phyloP scores from a whole-genome alignment of 2,888 invertebrate genomes.

The Acholoe squamosa region DNA sequence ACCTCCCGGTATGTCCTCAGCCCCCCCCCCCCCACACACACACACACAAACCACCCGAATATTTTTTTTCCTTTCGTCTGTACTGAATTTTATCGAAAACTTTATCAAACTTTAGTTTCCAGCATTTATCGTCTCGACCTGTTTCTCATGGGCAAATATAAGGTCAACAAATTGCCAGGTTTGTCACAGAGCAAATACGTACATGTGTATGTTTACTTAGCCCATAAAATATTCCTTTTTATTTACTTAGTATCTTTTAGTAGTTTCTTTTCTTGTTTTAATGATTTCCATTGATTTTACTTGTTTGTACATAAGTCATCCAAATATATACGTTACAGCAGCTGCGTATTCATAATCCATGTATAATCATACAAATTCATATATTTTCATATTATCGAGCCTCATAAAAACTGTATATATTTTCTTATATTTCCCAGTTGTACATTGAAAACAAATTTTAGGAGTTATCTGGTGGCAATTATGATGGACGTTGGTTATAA shows the following conservation, averaged over 20 bases:
- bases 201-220: neutral
- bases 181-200: neutral
- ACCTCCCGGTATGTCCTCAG: neutral
- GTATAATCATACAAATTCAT: neutral
- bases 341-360: neutral
- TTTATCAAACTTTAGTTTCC: too few relatives aligned
- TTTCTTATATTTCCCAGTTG: neutral
- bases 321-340: neutral
- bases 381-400: conserved; percentile 35
- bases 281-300: neutral
- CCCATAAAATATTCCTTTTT: too few relatives aligned
- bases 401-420: conserved; percentile 27
- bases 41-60: too few relatives aligned
- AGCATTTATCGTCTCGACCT: too few relatives aligned
- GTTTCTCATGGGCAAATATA: neutral
- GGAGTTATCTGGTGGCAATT: neutral
- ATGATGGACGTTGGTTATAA: neutral
- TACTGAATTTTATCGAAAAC: too few relatives aligned
- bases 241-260: neutral
- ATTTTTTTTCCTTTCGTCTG: too few relatives aligned
- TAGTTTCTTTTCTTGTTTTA: neutral
- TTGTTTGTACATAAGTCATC: conserved; percentile 16
- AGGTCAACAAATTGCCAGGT: neutral
- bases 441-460: conserved; percentile 5
- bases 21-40: neutral